A percentile compares a stretch with the other conserved stretches of the same genome.
Conservation (phyloP, 2,888 invertebrate genomes). For the Melieria omissa region DNA sequence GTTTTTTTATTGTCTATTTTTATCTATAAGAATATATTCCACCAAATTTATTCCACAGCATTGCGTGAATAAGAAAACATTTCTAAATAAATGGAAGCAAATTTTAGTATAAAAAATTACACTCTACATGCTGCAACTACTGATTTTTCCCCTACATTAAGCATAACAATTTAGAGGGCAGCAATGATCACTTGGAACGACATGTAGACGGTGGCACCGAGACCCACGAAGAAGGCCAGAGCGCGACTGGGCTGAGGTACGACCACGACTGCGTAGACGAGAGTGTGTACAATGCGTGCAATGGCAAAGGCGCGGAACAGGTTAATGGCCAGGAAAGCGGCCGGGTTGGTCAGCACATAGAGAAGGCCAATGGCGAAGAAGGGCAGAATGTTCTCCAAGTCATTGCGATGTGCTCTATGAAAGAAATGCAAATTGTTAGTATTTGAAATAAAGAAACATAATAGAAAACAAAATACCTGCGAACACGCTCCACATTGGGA, state of each 20-base stretch:
- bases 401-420: constrained; percentile 72
- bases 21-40: too few relatives aligned
- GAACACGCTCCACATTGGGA: constrained; percentile 69
- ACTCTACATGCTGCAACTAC: too few relatives aligned
- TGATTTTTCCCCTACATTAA: too few relatives aligned
- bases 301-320: constrained; percentile 70
- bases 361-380: constrained; percentile 69
- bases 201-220: constrained; percentile 68
- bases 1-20: accelerated
- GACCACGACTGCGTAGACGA: constrained; percentile 69
- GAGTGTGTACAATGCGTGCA: constrained; percentile 69
- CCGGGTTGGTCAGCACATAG: constrained; percentile 69
- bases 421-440: constrained; percentile 4
- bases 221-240: constrained; percentile 66
- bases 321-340: constrained; percentile 66
- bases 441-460: neutral
- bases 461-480: constrained; percentile 53
- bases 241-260: constrained; percentile 70
- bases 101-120: too few relatives aligned
- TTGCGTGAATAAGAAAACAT: too few relatives aligned
- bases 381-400: constrained; percentile 72
- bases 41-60: too few relatives aligned
- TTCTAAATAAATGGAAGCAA: too few relatives aligned
- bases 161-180: constrained; percentile 43
- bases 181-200: constrained; percentile 58